These are phyloP conservation scores for Girardinus metallicus DNA, from an alignment of 2,797 vertebrate species.

Conservation along the genomic window DNA sequence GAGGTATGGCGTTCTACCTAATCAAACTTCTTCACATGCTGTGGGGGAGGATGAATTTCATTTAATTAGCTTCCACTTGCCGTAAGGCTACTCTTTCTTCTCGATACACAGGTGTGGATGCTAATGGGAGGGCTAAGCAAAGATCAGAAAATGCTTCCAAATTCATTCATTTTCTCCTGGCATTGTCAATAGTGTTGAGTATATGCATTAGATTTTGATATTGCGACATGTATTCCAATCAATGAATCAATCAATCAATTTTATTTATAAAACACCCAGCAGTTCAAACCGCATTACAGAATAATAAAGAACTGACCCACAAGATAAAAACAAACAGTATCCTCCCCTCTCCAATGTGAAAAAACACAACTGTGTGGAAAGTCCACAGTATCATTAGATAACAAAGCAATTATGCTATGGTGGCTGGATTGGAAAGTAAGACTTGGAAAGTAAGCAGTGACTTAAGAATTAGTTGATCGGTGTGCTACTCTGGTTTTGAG, in stretches of 20 bases:
- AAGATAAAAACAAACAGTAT: too few species aligned
- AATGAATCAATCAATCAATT: too few species aligned
- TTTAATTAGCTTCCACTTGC: neutral
- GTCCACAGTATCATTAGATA: too few species aligned
- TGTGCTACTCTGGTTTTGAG: too few species aligned
- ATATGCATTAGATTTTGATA: too few species aligned
- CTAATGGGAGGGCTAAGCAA: neutral
- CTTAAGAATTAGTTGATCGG: neutral
- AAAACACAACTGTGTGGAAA: too few species aligned
- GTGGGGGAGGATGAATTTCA: neutral
- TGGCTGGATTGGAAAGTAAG: neutral
- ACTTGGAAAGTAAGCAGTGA: neutral
- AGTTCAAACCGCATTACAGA: too few species aligned
- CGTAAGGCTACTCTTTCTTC: neutral
- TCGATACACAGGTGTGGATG: neutral
- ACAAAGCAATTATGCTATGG: neutral
- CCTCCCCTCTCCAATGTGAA: too few species aligned
- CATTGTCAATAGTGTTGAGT: too few species aligned
- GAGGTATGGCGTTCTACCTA: neutral
- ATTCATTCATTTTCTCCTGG: neutral
- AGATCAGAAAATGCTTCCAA: neutral
- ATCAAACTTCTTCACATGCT: neutral
- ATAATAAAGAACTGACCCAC: too few species aligned
- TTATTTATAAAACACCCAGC: too few species aligned
- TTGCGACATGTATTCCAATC: too few species aligned